Base-by-base conservation (phyloP, 2,888 invertebrate genomes). In the Lasioglossum morio region DNA sequence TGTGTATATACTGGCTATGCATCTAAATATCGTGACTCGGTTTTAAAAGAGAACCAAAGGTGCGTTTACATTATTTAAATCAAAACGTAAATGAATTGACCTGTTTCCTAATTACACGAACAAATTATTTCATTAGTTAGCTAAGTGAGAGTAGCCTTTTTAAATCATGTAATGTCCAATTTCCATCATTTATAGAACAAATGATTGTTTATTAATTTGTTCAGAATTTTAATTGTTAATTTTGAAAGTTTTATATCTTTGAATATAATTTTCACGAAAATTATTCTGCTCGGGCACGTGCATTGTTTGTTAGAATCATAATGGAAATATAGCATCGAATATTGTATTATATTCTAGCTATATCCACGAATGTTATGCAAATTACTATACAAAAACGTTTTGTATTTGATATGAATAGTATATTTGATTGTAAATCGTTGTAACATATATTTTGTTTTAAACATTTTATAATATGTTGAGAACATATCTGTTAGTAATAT, bases 141-240 rank as follows among this genome's bases (percentile, higher is more conserved):
- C 84, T 82, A 84, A 82, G 66, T 77, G 60, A 88, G 88, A 87
- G 76, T 88, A 87, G 87, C 87, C 85, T 83, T 80, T 63, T 60
- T 70, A 82, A 80, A 75, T 73, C 73, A 75, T 85, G 73, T 83
- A 83, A 83, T 82, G 85, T 85, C 87, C 87, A 87, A 69, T 86
- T 88, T 88, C 88, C 86, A 88, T 84, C 84, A n/a, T 76, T 76
- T 83, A 79, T 72, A 73, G 34, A 77, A 37, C 43, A 77, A 84
- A 77, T 72, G 63, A 79, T 85, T 40, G 40, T 81, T 72, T 72
- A 46, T 57, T 63, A 53, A 63, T 80, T 70, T 66, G 23, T 77
- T 34, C 46, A 60, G 63, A 37, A 75, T 66, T 77, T 75, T 69
- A 23, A 72, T 57, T 8, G 10, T 63, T 76, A 46, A 46, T 30